Evolutionary conservation across 2,113 vertebrate genomes (phyloP), one percentile per base, ranked within the genome.

Genomic region (Campylorhamphus procurvoides): DNA sequence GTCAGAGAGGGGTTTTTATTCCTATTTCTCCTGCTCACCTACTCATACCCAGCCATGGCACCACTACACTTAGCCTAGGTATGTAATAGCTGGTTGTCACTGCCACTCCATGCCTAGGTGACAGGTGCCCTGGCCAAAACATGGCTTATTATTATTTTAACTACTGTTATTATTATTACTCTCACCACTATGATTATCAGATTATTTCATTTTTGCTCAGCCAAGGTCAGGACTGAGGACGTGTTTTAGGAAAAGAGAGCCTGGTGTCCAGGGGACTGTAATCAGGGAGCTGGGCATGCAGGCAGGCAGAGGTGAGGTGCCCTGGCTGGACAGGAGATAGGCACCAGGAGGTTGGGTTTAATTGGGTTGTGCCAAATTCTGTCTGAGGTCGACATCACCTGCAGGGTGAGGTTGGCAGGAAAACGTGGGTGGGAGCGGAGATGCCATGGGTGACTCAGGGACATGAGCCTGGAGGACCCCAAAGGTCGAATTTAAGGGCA

Each of bases 31-130:
- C 28, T 28, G 4, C n/a, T 85, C 47, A 71, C 37, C 46, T 49
- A 6, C 66, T 49, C 74, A 69, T 59, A 12, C 24, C 16, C 84
- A 46, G 47, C n/a, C 8, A 8, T 35, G 60, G 56, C 84, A 72
- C 20, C 60, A 2, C 84, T 53, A 31, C 69, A 24, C 52, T 85
- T 52, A 66, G 8, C 4, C 42, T 8, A 84, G 96, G 87, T 90
- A 18, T 3, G 75, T 96, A 96, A 96, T 96, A 91, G 78, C 90
- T 39, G 85, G 78, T 52, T 97, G 96, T 93, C 95, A 94, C 52
- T 6, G 66, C 40, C 49, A 20, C 78, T 68, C 7, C 0, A 1
- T 9, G 84, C 92, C 81, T 39, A 94, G 95, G 94, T 87, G 96
- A 76, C 90, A 91, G 81, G 90, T 88, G 71, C 71, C 92, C 74